Base-by-base conservation (phyloP, 2,113 vertebrate species). In the Hypomesus transpacificus region DNA sequence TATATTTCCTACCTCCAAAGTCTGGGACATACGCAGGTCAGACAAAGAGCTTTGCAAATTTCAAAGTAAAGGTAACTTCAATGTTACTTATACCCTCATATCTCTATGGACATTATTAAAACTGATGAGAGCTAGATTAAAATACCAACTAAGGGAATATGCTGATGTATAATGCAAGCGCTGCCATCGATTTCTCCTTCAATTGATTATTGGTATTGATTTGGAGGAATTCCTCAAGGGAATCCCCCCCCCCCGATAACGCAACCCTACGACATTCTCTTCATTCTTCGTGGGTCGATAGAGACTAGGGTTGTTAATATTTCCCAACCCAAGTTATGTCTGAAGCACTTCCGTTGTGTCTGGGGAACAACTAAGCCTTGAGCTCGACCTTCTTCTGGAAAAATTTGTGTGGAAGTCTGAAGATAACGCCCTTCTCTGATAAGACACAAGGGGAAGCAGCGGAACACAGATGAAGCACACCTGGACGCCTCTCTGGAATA, bases 221-320 rank as follows among this genome's bases (percentile, higher is more conserved):
- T 73, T 51, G 51, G 56, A 50, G 67, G 60, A 76, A 34, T 68
- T 28, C 1, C 67, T 18, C 14, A 16, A 31, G 21, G 63, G 71
- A 70, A 77, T 68, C n/a, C 18, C 16, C 1, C 18, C 8, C 20
- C 11, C 66, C n/a, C 1, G 14, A 16, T 17, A 56, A 56, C 17
- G 5, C 6, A 16, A 18, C n/a, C 17, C 53, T 18, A 0, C 53
- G 18, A n/a, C 53, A 56, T 56, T n/a, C 14, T 56, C n/a, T 60
- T 67, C 28, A 24, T 79, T 77, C 0, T 21, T 28, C 57, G 17
- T 22, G 14, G 74, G 71, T 82, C 78, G 71, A 75, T 66, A 64
- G 1, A 66, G 31, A 67, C n/a, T 65, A 34, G 69, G 18, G 66
- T 46, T 28, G 34, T 64, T 69, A 53, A 51, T 67, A 28, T 34